A percentile compares a stretch with the other conserved stretches of the same genome.
phyloP scores from a whole-genome alignment of 2,113 vertebrate species.

The Coptodon bakossiorum region DNA sequence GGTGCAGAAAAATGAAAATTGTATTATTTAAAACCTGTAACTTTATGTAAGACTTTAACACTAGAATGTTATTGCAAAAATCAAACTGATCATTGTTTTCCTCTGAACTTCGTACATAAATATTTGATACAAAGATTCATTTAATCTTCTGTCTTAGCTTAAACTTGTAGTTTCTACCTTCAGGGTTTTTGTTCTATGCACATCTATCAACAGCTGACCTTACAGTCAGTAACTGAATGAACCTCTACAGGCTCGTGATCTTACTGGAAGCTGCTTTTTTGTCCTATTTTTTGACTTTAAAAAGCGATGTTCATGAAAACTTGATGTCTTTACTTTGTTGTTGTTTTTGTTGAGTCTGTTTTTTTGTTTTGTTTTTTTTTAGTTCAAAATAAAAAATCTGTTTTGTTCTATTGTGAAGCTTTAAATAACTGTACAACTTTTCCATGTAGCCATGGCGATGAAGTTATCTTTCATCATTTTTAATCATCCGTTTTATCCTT shows the following conservation, averaged over 20 bases:
- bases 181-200: neutral
- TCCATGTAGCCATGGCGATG: neutral
- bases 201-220: neutral
- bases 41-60: neutral
- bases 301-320: neutral
- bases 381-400: accelerated
- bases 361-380: accelerated
- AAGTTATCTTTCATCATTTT: neutral
- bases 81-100: neutral
- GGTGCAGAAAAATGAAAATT: neutral
- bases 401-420: neutral
- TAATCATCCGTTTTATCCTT: neutral
- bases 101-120: neutral
- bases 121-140: neutral
- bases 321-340: neutral
- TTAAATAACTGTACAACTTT: neutral
- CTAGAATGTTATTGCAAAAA: neutral
- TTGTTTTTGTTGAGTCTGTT: neutral
- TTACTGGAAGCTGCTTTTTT: neutral
- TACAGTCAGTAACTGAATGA: neutral
- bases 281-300: accelerated
- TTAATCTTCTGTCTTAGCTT: accelerated
- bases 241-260: neutral
- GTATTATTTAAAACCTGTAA: accelerated
- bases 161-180: neutral